phyloP scores from a whole-genome alignment of 1,140 invertebrate species.

The Papilio glaucus region DNA sequence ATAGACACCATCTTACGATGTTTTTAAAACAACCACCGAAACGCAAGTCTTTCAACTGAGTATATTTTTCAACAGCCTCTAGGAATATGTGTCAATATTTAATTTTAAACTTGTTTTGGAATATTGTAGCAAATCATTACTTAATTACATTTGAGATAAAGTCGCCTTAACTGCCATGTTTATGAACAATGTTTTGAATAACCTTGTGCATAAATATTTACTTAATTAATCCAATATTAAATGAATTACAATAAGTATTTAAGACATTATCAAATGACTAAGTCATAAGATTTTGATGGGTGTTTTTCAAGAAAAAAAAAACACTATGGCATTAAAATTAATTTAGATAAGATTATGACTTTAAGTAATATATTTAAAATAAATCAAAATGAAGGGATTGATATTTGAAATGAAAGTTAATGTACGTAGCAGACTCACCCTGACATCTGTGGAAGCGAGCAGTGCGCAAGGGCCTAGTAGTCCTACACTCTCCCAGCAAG shows the following conservation, averaged over 20 bases:
- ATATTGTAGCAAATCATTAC: slow-evolving; percentile 18
- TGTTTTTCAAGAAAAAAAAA: too few species aligned
- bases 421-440: slow-evolving; percentile 68
- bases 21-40: slow-evolving; percentile 29
- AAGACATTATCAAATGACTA: not conserved
- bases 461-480: slow-evolving; percentile 81
- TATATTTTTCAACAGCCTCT: slow-evolving; percentile 34
- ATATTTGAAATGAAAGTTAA: slow-evolving; percentile 33
- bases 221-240: slow-evolving; percentile 8
- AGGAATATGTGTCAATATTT: slow-evolving; percentile 25
- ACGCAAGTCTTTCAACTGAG: slow-evolving; percentile 43
- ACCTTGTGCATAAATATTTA: slow-evolving; percentile 18
- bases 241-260: slow-evolving; percentile 11
- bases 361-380: not conserved
- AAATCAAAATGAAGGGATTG: not conserved
- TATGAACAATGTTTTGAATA: slow-evolving; percentile 15
- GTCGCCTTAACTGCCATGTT: slow-evolving; percentile 22
- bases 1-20: slow-evolving; percentile 66
- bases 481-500: slow-evolving; percentile 83
- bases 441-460: slow-evolving; percentile 76
- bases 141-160: slow-evolving; percentile 21
- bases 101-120: slow-evolving; percentile 23
- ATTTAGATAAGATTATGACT: not conserved
- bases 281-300: not conserved
- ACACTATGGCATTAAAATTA: not conserved